These are phyloP conservation scores for Oenanthe oenanthe DNA, from an alignment of 2,113 vertebrate genomes.

Conservation along the genomic window DNA sequence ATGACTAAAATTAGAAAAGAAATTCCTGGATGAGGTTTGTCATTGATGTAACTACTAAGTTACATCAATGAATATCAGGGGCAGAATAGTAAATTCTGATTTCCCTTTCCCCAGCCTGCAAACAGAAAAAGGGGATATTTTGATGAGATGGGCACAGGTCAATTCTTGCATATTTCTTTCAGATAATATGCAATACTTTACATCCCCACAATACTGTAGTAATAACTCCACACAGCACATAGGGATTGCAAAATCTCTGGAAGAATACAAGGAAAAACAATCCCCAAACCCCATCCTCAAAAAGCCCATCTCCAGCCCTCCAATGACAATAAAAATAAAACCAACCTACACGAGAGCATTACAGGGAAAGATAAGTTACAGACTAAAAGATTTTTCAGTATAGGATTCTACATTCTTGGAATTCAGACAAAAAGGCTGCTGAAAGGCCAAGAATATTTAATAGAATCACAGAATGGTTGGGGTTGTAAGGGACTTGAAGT, in stretches of 20 bases:
- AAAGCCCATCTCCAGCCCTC: not conserved
- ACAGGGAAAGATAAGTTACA: not conserved
- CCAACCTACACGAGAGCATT: not conserved
- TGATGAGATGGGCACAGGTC: not conserved
- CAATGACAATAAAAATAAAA: not conserved
- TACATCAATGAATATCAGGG: not conserved
- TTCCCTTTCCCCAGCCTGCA: not conserved
- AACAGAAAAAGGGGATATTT: not conserved
- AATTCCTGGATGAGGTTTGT: not conserved
- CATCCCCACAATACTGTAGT: rapidly evolving
- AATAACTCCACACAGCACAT: not conserved
- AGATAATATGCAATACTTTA: not conserved
- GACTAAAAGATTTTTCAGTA: not conserved
- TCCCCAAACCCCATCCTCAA: not conserved
- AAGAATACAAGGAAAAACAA: not conserved
- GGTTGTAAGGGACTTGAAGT: not conserved
- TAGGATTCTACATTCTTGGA: not conserved
- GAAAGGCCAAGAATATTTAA: not conserved
- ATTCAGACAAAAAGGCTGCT: not conserved
- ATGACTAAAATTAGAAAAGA: not conserved
- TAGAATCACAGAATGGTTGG: not conserved
- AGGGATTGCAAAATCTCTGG: not conserved
- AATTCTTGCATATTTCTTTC: not conserved
- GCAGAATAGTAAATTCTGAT: not conserved
- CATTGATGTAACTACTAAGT: not conserved